Percentiles rank a stretch among this genome's conserved stretches.
phyloP scores from a whole-genome alignment of 1,140 invertebrate genomes.

The Uloborus diversus region DNA sequence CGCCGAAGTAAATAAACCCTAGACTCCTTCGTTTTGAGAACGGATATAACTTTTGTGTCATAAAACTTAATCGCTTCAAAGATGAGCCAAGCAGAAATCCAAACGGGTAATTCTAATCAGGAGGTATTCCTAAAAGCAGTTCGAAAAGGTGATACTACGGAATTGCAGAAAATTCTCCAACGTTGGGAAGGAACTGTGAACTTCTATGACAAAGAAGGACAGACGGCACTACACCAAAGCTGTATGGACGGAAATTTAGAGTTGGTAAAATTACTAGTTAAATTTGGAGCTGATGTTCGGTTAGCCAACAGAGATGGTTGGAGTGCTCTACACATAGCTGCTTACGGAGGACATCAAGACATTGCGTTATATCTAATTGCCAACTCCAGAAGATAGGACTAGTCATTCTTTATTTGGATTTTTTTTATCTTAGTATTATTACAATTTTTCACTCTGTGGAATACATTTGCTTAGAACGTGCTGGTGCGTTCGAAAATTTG shows the following conservation, averaged over 20 bases:
- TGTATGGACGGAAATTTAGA: conserved; percentile 69
- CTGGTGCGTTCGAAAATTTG: conserved; percentile 10
- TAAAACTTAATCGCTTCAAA: neutral
- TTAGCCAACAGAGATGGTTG: conserved; percentile 69
- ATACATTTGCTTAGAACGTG: neutral
- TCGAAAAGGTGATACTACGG: conserved; percentile 64
- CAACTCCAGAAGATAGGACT: conserved; percentile 51
- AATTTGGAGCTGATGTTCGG: conserved; percentile 68
- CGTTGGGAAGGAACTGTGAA: conserved; percentile 64
- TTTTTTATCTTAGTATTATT: conserved; percentile 49
- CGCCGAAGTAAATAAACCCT: neutral
- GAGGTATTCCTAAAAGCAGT: conserved; percentile 65
- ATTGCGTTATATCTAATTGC: conserved; percentile 66
- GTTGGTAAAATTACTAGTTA: conserved; percentile 68
- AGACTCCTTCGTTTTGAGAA: neutral
- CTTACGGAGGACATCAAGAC: conserved; percentile 67
- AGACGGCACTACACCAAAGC: conserved; percentile 68
- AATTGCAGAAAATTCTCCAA: conserved; percentile 64
- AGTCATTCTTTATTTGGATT: conserved; percentile 28
- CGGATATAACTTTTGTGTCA: neutral
- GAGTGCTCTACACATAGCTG: conserved; percentile 69
- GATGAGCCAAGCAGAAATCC: conserved; percentile 48
- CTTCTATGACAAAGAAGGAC: conserved; percentile 67
- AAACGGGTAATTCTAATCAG: conserved; percentile 60
- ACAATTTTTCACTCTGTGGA: conserved; percentile 1